These are phyloP conservation scores for Hypomecis atomaria DNA, from an alignment of 2,888 invertebrate species.

Conservation along the genomic window DNA sequence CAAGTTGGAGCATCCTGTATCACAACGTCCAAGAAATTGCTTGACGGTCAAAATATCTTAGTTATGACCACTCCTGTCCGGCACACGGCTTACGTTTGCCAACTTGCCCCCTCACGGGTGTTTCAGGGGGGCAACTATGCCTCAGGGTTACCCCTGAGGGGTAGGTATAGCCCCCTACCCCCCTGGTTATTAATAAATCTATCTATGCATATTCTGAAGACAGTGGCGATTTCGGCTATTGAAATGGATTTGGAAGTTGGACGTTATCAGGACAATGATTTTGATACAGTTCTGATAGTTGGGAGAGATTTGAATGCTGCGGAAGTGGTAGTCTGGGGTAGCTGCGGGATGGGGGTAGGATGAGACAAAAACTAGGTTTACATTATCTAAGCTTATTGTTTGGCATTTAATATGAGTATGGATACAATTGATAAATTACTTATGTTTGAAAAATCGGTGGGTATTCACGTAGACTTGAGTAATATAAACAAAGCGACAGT, in stretches of 20 bases:
- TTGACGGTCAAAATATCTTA: constrained; percentile 84
- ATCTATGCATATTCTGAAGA: constrained; percentile 80
- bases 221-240: constrained; percentile 59
- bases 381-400: too few relatives aligned
- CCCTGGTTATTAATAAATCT: constrained; percentile 81
- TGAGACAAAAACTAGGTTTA: background rate
- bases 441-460: too few relatives aligned
- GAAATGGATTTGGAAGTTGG: constrained; percentile 57
- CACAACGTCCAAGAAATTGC: constrained; percentile 79
- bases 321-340: constrained; percentile 24
- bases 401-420: too few relatives aligned
- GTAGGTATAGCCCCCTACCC: constrained; percentile 59
- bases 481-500: too few relatives aligned
- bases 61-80: constrained; percentile 84
- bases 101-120: constrained; percentile 61
- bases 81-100: constrained; percentile 80
- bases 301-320: constrained; percentile 18
- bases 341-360: background rate
- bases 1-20: constrained; percentile 70
- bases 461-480: too few relatives aligned
- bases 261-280: constrained; percentile 51
- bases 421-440: too few relatives aligned
- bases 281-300: constrained; percentile 42
- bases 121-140: constrained; percentile 27
- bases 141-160: constrained; percentile 59